Evolutionary conservation across 2,797 vertebrate species (phyloP).

Genomic region (Anguilla anguilla): DNA sequence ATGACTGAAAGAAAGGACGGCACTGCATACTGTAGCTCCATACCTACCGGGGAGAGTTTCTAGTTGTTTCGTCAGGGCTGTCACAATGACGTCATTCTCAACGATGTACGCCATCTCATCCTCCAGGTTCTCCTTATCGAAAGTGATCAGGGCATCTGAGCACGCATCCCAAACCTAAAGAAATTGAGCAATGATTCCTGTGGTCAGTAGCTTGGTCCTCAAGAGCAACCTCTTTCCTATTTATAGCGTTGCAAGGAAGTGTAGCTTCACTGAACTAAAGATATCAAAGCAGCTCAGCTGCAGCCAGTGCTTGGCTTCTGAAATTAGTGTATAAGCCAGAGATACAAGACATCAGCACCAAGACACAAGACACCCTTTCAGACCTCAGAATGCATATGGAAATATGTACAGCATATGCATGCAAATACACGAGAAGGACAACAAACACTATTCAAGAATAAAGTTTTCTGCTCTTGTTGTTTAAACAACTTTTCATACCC

Average conservation of each 20-base stretch:
- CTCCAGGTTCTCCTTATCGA: slow-evolving; percentile 92
- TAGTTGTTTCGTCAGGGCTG: slow-evolving; percentile 88
- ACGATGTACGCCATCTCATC: slow-evolving; percentile 94
- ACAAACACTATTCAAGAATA: background rate
- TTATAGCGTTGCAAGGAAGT: slow-evolving; percentile 61
- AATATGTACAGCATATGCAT: background rate
- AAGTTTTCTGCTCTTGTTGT: background rate
- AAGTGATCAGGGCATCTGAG: slow-evolving; percentile 95
- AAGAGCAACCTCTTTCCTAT: slow-evolving; percentile 62
- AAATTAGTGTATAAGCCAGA: slow-evolving; percentile 33
- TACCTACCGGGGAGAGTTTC: slow-evolving; percentile 83
- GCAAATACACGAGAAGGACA: background rate
- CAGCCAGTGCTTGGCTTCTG: slow-evolving; percentile 40
- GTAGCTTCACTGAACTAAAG: slow-evolving; percentile 59
- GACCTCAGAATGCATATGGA: slow-evolving; percentile 1
- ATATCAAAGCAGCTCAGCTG: slow-evolving; percentile 67
- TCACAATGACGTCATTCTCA: slow-evolving; percentile 92
- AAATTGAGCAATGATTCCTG: slow-evolving; percentile 62
- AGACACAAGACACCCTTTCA: slow-evolving; percentile 26
- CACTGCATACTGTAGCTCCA: background rate
- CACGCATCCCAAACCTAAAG: slow-evolving; percentile 97
- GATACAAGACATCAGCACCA: slow-evolving; percentile 49
- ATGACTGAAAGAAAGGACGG: background rate
- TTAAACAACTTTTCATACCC: background rate
- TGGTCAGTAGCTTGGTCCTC: slow-evolving; percentile 62